phyloP scores from a whole-genome alignment of 2,888 invertebrate species.

The Lasius platythorax region DNA sequence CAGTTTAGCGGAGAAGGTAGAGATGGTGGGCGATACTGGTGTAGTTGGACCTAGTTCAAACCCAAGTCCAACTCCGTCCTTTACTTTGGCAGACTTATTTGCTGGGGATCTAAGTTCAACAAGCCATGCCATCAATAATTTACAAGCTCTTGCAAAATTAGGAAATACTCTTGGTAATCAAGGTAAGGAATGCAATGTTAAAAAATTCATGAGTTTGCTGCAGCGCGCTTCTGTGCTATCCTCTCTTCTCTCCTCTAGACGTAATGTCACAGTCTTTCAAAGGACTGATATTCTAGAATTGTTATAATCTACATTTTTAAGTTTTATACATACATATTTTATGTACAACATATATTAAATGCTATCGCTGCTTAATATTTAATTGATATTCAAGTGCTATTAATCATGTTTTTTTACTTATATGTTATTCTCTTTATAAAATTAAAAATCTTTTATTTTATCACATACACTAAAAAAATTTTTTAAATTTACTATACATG shows the following conservation, averaged over 20 bases:
- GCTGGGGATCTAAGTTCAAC: slow-evolving; percentile 90
- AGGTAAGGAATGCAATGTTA: slow-evolving; percentile 81
- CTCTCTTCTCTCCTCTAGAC: slow-evolving; percentile 24
- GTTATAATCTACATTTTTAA: background rate
- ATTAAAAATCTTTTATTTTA: slow-evolving; percentile 8
- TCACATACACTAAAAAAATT: background rate
- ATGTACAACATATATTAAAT: background rate
- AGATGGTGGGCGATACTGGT: slow-evolving; percentile 81
- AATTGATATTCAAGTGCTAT: background rate
- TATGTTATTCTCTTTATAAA: background rate
- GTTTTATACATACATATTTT: background rate
- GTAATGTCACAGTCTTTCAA: slow-evolving; percentile 21
- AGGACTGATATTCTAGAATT: background rate
- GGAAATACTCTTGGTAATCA: slow-evolving; percentile 88
- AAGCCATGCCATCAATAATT: slow-evolving; percentile 94
- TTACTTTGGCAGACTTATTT: slow-evolving; percentile 92
- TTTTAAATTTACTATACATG: background rate
- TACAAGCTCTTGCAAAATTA: slow-evolving; percentile 95
- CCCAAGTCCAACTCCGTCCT: slow-evolving; percentile 89
- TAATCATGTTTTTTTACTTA: background rate
- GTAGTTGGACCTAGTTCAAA: slow-evolving; percentile 85
- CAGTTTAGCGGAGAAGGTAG: slow-evolving; percentile 91
- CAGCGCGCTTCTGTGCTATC: background rate
- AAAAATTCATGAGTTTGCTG: background rate
- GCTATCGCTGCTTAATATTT: background rate